A percentile compares a stretch with the other conserved stretches of the same genome.
These are phyloP conservation scores for Pelecanus crispus DNA, from an alignment of 2,113 vertebrate genomes.

Conservation along the genomic window DNA sequence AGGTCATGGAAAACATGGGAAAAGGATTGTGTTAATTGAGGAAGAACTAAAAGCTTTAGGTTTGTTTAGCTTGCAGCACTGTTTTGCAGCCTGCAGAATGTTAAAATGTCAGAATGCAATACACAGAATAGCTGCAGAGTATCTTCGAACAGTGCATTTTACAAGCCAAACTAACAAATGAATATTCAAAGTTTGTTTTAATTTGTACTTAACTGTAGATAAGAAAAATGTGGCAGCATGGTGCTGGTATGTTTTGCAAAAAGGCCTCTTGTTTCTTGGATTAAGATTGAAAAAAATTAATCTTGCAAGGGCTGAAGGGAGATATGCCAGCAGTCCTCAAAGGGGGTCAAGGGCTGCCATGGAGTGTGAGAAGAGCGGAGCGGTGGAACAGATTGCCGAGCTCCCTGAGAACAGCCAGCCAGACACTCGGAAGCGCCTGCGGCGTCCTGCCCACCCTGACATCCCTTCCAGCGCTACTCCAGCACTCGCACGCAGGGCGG, in stretches of 20 bases:
- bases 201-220: neutral
- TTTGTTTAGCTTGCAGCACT: neutral
- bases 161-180: neutral
- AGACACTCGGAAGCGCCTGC: neutral
- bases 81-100: neutral
- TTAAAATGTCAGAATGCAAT: neutral
- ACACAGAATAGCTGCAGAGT: neutral
- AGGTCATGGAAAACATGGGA: neutral
- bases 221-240: neutral
- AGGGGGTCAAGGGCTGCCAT: neutral
- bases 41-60: neutral
- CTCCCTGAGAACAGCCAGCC: neutral
- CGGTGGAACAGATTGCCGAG: rapidly evolving
- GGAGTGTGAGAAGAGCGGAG: rapidly evolving
- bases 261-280: neutral
- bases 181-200: neutral
- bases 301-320: neutral
- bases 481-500: neutral
- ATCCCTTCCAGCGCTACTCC: neutral
- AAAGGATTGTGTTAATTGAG: neutral
- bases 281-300: neutral
- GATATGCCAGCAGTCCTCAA: neutral
- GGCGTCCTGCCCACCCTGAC: rapidly evolving
- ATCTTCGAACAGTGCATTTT: neutral
- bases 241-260: neutral